Evolutionary conservation across 2,888 invertebrate genomes (phyloP).

Genomic region (Epirrhoe alternata): DNA sequence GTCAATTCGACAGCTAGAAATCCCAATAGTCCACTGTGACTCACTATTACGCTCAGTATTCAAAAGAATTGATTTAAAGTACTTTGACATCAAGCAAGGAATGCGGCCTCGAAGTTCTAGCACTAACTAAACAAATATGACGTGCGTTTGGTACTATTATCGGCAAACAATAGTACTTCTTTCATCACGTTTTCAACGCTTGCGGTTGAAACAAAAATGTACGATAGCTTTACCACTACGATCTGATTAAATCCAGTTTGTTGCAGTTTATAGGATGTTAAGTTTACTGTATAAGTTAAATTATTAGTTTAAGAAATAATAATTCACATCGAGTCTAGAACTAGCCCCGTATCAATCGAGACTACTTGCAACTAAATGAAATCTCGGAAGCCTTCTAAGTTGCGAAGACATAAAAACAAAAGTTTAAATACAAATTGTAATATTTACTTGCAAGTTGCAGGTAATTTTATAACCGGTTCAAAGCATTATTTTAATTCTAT

Average conservation of each 20-base stretch:
- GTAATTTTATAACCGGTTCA: slow-evolving; percentile 47
- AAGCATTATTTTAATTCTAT: slow-evolving; percentile 39
- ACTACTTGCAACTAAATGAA: not conserved
- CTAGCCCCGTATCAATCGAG: not conserved
- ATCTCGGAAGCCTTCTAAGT: slow-evolving; percentile 31
- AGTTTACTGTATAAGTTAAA: not conserved
- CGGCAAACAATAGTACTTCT: slow-evolving; percentile 59
- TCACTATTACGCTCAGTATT: slow-evolving; percentile 53
- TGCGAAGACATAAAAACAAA: slow-evolving; percentile 28
- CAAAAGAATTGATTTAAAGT: slow-evolving; percentile 68
- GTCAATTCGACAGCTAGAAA: slow-evolving; percentile 10
- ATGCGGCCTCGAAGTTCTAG: slow-evolving; percentile 68
- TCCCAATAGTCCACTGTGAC: slow-evolving; percentile 20
- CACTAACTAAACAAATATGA: slow-evolving; percentile 61
- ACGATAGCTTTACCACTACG: not conserved
- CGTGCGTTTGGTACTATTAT: slow-evolving; percentile 61
- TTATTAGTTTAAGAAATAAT: not conserved
- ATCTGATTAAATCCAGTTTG: not conserved
- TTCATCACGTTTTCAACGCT: slow-evolving; percentile 33
- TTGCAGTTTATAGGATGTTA: not conserved
- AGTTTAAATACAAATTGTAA: slow-evolving; percentile 37
- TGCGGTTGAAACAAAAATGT: slow-evolving; percentile 16
- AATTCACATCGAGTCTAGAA: not conserved
- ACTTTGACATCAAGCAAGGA: slow-evolving; percentile 76
- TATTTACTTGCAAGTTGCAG: slow-evolving; percentile 37